Evolutionary conservation across 2,113 vertebrate genomes (phyloP).

Genomic region (Serinus canaria): DNA sequence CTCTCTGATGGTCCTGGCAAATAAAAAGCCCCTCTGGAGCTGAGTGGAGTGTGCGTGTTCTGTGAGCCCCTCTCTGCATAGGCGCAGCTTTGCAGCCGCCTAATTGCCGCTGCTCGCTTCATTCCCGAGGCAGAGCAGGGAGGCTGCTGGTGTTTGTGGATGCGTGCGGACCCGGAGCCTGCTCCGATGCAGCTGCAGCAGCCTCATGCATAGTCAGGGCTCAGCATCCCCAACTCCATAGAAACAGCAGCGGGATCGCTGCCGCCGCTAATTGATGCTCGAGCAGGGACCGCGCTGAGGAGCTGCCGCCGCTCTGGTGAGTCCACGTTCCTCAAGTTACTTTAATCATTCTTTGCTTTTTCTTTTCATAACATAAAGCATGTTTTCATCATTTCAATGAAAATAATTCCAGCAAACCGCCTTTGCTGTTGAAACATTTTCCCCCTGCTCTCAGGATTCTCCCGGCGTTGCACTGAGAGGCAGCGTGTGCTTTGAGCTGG

Average conservation of each 20-base stretch:
- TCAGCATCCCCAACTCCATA: slow-evolving; percentile 68
- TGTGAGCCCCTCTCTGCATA: neutral
- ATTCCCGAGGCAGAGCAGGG: neutral
- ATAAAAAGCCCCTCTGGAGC: neutral
- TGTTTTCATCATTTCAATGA: neutral
- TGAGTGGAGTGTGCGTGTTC: neutral
- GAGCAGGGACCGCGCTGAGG: neutral
- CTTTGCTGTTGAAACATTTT: neutral
- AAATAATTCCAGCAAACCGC: neutral
- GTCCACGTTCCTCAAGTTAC: slow-evolving; percentile 47
- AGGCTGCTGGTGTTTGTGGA: neutral
- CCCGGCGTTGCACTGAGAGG: neutral
- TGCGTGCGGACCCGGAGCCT: slow-evolving; percentile 17
- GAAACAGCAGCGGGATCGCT: slow-evolving; percentile 58
- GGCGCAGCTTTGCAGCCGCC: slow-evolving; percentile 25
- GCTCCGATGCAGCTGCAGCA: slow-evolving; percentile 62
- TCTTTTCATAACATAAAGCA: rapidly evolving
- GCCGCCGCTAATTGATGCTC: neutral
- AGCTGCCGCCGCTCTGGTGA: slow-evolving; percentile 44
- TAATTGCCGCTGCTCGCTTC: neutral
- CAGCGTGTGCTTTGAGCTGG: neutral
- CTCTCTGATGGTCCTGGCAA: neutral
- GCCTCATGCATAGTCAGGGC: slow-evolving; percentile 63
- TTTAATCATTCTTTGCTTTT: neutral
- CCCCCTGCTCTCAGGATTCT: neutral